phyloP scores from a whole-genome alignment of 2,888 invertebrate genomes.

The Agriotes lineatus region DNA sequence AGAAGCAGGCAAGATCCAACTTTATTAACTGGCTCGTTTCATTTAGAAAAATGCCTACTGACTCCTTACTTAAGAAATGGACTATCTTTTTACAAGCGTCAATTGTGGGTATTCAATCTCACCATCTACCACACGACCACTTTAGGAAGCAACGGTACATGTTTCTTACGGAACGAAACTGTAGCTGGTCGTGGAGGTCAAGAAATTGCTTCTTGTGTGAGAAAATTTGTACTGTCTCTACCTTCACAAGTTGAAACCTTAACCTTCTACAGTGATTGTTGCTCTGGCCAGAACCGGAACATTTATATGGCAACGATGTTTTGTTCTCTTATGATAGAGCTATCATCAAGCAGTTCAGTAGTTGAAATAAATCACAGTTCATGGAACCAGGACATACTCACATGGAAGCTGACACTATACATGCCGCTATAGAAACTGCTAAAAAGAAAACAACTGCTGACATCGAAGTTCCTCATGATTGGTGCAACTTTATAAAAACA shows the following conservation, averaged over 20 bases:
- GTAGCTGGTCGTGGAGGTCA: slow-evolving; percentile 1
- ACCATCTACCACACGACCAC: not conserved
- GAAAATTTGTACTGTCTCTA: not conserved
- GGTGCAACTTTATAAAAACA: not conserved
- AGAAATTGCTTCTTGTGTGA: slow-evolving; percentile 8
- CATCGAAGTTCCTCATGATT: not conserved
- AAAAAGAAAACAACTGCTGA: not conserved
- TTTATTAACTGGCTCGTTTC: no score
- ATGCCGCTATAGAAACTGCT: not conserved
- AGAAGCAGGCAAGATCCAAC: not conserved
- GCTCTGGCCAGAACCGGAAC: slow-evolving; percentile 2
- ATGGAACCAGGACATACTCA: not conserved
- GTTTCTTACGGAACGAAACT: slow-evolving; percentile 8
- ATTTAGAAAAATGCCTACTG: no score
- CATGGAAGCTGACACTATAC: no score
- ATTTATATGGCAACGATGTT: not conserved
- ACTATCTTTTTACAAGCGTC: not conserved
- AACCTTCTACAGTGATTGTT: slow-evolving; percentile 3
- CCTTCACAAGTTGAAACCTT: not conserved
- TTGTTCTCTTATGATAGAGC: not conserved
- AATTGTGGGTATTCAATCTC: slow-evolving; percentile 3
- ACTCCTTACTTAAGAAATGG: not conserved
- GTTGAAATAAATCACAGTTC: not conserved
- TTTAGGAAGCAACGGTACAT: not conserved
- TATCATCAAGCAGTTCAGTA: not conserved